Base-by-base conservation (phyloP, 2,797 vertebrate genomes). In the Nyctalus aviator region DNA sequence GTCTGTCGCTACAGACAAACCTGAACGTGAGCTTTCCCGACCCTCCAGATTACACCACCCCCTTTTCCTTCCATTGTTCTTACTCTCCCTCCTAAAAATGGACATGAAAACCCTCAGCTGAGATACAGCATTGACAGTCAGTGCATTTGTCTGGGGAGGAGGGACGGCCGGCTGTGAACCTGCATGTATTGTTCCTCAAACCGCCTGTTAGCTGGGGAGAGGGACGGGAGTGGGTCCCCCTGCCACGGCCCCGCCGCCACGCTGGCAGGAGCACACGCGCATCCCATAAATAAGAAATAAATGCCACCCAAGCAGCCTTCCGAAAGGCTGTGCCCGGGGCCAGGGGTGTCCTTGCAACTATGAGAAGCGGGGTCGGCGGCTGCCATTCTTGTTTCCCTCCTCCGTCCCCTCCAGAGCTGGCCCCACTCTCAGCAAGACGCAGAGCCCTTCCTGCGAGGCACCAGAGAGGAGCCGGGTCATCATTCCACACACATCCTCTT, bases 211-310 rank as follows among this genome's bases (percentile, higher is more conserved):
- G 11, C n/a, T 23, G n/a, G 59, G 12, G 59, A 37, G 15, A 90
- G 44, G 73, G 27, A 6, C 44, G 41, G 82, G n/a, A 5, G 10
- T 0, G 32, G 23, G 55, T 23, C 44, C 59, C n/a, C 75, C 62
- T 30, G 18, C 12, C 37, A 0, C 0, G n/a, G 64, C 81, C 88
- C 88, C 72, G 73, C 69, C 76, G 53, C 92, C 88, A 46, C 21
- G 35, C 35, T 41, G 41, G 88, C 55, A 1, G 27, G 30, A 62
- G 18, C 84, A 81, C 59, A 68, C 32, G 53, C 2, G 3, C 64
- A 7, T 41, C 17, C 46, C 73, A 69, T 84, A 90, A 88, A 89
- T 81, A 84, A 93, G 41, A 77, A 66, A 71, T 53, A 77, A 94
- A 76, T 37, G 66, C 21, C 75, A 64, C 12, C 7, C 2, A 0